Base-by-base conservation (phyloP, 2,888 invertebrate species). In the Chrysopilus asiliformis region DNA sequence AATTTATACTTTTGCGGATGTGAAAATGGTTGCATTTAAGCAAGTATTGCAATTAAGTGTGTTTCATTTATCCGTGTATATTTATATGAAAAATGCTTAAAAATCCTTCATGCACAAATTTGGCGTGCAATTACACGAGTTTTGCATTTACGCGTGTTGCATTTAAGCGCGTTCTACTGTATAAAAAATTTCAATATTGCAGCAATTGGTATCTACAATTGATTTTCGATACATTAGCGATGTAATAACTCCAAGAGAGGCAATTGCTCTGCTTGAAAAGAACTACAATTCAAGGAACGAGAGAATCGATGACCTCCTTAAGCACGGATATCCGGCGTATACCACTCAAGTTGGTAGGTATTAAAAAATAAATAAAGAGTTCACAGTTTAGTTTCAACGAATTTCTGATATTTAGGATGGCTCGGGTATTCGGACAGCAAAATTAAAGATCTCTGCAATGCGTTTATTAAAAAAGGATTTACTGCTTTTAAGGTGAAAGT, bases 401-500 rank as follows among this genome's bases (percentile, higher is more conserved):
- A n/a, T n/a, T n/a, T n/a, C n/a, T n/a, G n/a, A n/a, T n/a, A n/a
- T n/a, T n/a, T 53, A 74, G 84, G 89, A 26, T 93, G 90, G 91
- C 55, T 91, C 45, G 89, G 89, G 1, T 91, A 90, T 59, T 73
- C 74, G 18, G 79, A 87, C 50, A 79, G 80, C 35, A 71, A 76
- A 49, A 76, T 90, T 4, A 65, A 69, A 40, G 58, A 69, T 42
- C 64, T 85, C 1, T 84, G 84, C 46, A 61, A 71, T 37, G 76
- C 82, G 56, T 86, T 79, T 55, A 54, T 87, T 41, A 67, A 69
- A 6, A 65, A 75, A 31, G 89, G 89, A 10, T 89, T 83, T 56
- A 79, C 72, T 1, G 72, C 79, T 34, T 91, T 91, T 57, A 93
- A 93, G 66, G 71, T 85, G 9, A 93, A 93, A 68, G 87, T 93